Base-by-base conservation (phyloP, 2,797 vertebrate genomes). In the Myotis planiceps region DNA sequence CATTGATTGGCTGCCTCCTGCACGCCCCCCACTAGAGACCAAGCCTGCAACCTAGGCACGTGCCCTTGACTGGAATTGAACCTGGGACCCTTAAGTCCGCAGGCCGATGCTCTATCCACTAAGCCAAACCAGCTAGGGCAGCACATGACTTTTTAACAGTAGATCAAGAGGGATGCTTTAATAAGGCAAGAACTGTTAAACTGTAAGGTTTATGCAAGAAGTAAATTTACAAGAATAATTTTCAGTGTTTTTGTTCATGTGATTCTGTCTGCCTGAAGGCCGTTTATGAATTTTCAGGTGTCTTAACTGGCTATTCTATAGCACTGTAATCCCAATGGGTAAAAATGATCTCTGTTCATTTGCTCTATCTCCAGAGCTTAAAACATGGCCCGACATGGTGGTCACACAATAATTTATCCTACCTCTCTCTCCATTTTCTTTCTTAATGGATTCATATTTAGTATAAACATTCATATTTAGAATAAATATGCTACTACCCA, bases 211-310 rank as follows among this genome's bases (percentile, higher is more conserved):
- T 34, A 5, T 29, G 93, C 53, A 90, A 93, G 53, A 92, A 95
- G 39, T 69, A 90, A 68, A 88, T 74, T 90, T 90, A 42, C 1
- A 94, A 69, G n/a, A 88, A 55, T 81, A 63, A 80, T 58, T 74
- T 91, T 78, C 58, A 91, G 9, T 82, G 4, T 81, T 32, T 66
- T 95, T 78, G 13, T 47, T 94, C 27, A 27, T 13, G 15, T 82
- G 69, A 9, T 63, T 81, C 88, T 96, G 15, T 68, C 68, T 47
- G 32, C n/a, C n/a, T 92, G 25, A 89, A 78, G 45, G 39, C 21
- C 34, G 32, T 42, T 91, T 84, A 80, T 93, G 45, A 92, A 92
- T 80, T 92, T 91, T 81, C 47, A 68, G 71, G 47, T 89, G 21
- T 15, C 49, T 79, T 15, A 81, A 32, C 9, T 78, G 9, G 60